Conservation (phyloP, 92 coral and sea anemone genomes). For the Porites evermanni region DNA sequence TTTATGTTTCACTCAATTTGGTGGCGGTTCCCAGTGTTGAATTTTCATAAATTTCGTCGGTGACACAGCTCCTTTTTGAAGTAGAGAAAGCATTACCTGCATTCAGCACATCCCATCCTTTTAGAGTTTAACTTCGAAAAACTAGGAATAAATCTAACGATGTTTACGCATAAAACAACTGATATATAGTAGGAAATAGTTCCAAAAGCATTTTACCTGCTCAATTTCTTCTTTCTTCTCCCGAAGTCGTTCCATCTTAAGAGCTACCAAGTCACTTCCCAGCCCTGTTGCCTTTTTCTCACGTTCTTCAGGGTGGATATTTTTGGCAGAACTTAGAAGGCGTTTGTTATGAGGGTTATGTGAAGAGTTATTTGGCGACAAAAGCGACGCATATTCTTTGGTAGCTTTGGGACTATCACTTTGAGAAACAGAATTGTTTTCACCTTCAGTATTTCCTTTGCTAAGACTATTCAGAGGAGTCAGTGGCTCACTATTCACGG, state of each 20-base stretch:
- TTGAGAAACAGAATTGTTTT: not conserved
- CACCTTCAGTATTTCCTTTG: not conserved
- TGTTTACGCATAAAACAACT: too few species aligned
- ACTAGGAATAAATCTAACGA: too few species aligned
- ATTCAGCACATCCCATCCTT: too few species aligned
- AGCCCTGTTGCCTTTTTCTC: not conserved
- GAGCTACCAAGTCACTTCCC: slow-evolving; percentile 11
- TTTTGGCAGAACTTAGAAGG: not conserved
- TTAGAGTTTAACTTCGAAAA: too few species aligned
- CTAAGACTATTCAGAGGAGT: not conserved
- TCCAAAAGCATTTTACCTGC: slow-evolving; percentile 12
- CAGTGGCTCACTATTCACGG: not conserved
- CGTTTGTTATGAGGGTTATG: not conserved
- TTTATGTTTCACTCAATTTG: too few species aligned
- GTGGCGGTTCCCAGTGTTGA: too few species aligned
- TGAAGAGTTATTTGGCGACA: not conserved
- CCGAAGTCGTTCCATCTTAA: slow-evolving; percentile 29
- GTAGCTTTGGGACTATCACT: too few species aligned
- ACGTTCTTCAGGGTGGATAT: not conserved
- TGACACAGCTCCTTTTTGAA: too few species aligned
- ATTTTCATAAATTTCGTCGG: too few species aligned
- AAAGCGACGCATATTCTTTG: not conserved
- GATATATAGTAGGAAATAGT: not conserved
- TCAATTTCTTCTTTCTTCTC: slow-evolving; percentile 50
- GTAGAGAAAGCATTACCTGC: too few species aligned